Evolutionary conservation across 1,140 invertebrate species (phyloP).

Genomic region (Subanguina moxae): DNA sequence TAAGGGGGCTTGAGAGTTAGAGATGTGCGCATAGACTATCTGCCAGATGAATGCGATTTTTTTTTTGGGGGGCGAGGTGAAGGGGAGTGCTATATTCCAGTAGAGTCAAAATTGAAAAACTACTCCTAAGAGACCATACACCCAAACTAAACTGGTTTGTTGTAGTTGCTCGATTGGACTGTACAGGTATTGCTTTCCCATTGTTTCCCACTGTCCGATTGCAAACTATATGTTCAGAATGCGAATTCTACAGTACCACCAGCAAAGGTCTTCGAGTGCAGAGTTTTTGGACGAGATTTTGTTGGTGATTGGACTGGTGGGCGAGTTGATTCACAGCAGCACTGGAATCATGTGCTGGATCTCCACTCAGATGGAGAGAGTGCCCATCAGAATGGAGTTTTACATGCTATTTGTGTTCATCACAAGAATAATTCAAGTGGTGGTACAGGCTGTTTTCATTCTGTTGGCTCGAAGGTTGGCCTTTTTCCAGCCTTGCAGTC

Average conservation of each 20-base stretch:
- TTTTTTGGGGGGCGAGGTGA: too few species aligned
- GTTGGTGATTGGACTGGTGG: slow-evolving; percentile 55
- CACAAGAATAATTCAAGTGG: slow-evolving; percentile 52
- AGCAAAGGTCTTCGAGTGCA: slow-evolving; percentile 41
- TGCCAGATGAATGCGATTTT: too few species aligned
- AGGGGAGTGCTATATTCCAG: too few species aligned
- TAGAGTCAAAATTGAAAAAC: too few species aligned
- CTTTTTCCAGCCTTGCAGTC: not conserved
- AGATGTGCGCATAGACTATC: too few species aligned
- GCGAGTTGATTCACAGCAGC: slow-evolving; percentile 49
- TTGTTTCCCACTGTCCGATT: slow-evolving; percentile 13
- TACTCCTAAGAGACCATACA: too few species aligned
- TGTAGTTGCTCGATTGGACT: slow-evolving; percentile 41
- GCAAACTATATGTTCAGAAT: too few species aligned
- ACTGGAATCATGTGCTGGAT: slow-evolving; percentile 46
- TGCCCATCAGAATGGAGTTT: slow-evolving; percentile 39
- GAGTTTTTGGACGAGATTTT: slow-evolving; percentile 58
- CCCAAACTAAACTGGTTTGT: too few species aligned
- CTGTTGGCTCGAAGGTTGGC: slow-evolving; percentile 43
- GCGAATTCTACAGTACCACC: slow-evolving; percentile 44
- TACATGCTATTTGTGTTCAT: slow-evolving; percentile 53
- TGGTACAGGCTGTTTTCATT: slow-evolving; percentile 57
- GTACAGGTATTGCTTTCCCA: slow-evolving; percentile 31
- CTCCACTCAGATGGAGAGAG: slow-evolving; percentile 38
- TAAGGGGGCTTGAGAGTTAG: too few species aligned